phyloP scores from a whole-genome alignment of 1,140 invertebrate genomes.

The Bombyx mori region ASM3026992v2 NC_085116.1:7620501-7621000 shows the following conservation, averaged over 20 bases:
- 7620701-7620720: slow-evolving; percentile 50
- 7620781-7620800: slow-evolving; percentile 35
- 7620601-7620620: slow-evolving; percentile 5
- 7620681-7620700: slow-evolving; percentile 42
- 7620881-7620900: too few species aligned
- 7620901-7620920: too few species aligned
- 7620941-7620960: too few species aligned
- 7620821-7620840: slow-evolving; percentile 83
- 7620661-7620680: slow-evolving; percentile 51
- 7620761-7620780: slow-evolving; percentile 16
- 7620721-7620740: slow-evolving; percentile 56
- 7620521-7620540: too few species aligned
- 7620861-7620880: slow-evolving; percentile 60
- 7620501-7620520: too few species aligned
- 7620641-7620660: slow-evolving; percentile 32
- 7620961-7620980: too few species aligned
- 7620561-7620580: too few species aligned
- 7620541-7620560: too few species aligned
- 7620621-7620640: slow-evolving; percentile 7
- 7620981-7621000: too few species aligned
- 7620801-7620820: slow-evolving; percentile 79
- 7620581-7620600: too few species aligned
- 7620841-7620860: slow-evolving; percentile 86
- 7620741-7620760: slow-evolving; percentile 39
- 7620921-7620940: too few species aligned